Evolutionary conservation across 2,888 invertebrate species (phyloP).

Genomic region (Linyphia triangularis): DNA sequence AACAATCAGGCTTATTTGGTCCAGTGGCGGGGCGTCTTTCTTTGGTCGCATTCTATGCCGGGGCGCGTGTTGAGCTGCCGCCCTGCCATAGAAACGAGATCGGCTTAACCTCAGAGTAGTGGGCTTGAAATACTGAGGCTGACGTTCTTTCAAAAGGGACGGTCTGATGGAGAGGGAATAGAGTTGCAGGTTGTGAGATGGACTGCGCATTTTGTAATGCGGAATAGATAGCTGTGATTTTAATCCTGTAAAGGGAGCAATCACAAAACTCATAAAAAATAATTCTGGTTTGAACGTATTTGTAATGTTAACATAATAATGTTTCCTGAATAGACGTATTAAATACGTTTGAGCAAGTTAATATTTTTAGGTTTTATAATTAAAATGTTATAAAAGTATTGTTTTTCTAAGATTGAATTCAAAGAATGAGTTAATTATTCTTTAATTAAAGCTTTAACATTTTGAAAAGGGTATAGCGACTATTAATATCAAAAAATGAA

Average conservation of each 20-base stretch:
- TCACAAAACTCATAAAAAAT: too few relatives aligned
- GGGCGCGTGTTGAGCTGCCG: neutral
- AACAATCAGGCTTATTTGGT: constrained; percentile 65
- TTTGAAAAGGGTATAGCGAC: too few relatives aligned
- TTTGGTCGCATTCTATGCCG: neutral
- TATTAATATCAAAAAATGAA: too few relatives aligned
- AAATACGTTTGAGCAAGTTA: neutral
- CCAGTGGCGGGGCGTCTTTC: too few relatives aligned
- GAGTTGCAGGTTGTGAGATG: neutral
- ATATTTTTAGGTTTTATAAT: too few relatives aligned
- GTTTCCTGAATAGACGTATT: neutral
- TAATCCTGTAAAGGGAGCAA: too few relatives aligned
- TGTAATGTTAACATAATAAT: neutral
- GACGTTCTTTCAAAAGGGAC: constrained; percentile 8
- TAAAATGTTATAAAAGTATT: too few relatives aligned
- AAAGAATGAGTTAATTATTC: too few relatives aligned
- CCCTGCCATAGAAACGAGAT: neutral
- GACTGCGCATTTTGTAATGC: too few relatives aligned
- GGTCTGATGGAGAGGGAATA: neutral
- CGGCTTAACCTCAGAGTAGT: constrained; percentile 41
- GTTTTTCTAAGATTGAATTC: too few relatives aligned
- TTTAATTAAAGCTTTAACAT: too few relatives aligned
- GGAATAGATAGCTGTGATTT: too few relatives aligned
- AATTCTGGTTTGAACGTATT: neutral
- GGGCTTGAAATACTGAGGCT: constrained; percentile 9